Conservation (phyloP, 2,113 vertebrate genomes). For the Dipodomys spectabilis region DNA sequence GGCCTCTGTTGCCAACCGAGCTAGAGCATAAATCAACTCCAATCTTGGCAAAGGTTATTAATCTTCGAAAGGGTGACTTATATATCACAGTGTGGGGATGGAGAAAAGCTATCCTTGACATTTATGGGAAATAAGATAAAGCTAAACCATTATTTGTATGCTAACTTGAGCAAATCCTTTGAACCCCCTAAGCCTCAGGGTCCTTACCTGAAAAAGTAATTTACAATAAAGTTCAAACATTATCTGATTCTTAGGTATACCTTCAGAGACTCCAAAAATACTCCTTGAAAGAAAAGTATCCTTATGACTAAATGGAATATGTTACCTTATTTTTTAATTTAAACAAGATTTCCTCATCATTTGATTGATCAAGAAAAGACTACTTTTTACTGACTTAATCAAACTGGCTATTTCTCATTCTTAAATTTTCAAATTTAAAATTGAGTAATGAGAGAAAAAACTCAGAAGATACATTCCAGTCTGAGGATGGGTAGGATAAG, state of each 20-base stretch:
- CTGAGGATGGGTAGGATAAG: background rate
- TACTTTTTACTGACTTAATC: background rate
- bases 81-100: conserved; percentile 28
- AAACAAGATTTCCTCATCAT: background rate
- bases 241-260: background rate
- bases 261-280: background rate
- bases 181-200: background rate
- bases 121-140: conserved; percentile 61
- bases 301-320: background rate
- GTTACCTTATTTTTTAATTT: background rate
- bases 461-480: background rate
- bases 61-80: conserved; percentile 75
- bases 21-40: conserved; percentile 78
- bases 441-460: background rate
- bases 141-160: conserved; percentile 42
- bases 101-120: conserved; percentile 59
- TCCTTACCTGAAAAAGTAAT: conserved; percentile 29
- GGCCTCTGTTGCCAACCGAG: conserved; percentile 67
- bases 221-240: background rate
- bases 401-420: background rate
- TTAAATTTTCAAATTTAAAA: background rate
- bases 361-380: background rate
- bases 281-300: background rate
- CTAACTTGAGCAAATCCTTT: conserved; percentile 52
- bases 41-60: conserved; percentile 77